Base-by-base conservation (phyloP, 2,113 vertebrate genomes). In the Oophaga pumilio region DNA sequence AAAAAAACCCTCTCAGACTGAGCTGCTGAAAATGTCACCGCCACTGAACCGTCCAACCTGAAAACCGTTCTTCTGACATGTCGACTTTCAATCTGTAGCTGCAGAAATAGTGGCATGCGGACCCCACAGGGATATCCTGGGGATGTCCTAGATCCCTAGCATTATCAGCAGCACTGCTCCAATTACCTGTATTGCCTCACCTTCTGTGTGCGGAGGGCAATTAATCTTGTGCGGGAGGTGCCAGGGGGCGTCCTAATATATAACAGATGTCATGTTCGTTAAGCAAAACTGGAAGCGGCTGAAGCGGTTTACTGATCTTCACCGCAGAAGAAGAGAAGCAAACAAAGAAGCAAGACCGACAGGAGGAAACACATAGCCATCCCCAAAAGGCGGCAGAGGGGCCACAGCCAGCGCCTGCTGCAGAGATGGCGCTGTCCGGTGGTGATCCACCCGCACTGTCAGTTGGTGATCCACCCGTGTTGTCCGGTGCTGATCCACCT, bases 201-300 rank as follows among this genome's bases (percentile, higher is more conserved):
- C 81, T 76, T 84, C 18, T 64, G 24, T 57, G 49, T 17, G 24
- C n/a, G 33, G 43, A 74, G 81, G 33, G 87, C 81, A 76, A 84
- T 88, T 68, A 84, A 84, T 88, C 87, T 77, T 77, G 17, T 74
- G 69, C 76, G 60, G 71, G 69, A 76, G 62, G 71, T 33, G 60
- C 87, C 71, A 49, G 86, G 87, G 81, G 87, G 87, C 81, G 24
- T 28, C 22, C 43, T 84, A 66, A 88, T 83, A 84, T 88, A 77
- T 83, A 84, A 52, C 87, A 83, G 49, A 84, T 88, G 87, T 77
- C 87, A 83, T 59, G 59, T 88, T 88, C 64, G 80, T 83, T 88
- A 88, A 82, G 86, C 86, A 87, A 76, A 83, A 68, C 66, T 50
- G 50, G 43, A 68, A 84, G 73, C 49, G 18, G 86, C 80, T 66